phyloP scores from a whole-genome alignment of 2,113 vertebrate genomes.

The Clinocottus analis region DNA sequence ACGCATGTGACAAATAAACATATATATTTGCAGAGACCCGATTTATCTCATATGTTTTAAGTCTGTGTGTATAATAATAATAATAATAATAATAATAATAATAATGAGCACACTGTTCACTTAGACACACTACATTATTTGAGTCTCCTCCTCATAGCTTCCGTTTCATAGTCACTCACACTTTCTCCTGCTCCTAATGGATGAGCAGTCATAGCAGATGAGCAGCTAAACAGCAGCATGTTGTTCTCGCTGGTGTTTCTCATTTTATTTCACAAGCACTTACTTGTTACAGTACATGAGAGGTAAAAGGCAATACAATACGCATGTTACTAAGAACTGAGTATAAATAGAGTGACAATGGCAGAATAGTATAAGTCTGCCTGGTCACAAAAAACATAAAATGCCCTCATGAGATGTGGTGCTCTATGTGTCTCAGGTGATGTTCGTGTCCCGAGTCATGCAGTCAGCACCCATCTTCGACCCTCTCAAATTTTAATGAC shows the following conservation, averaged over 20 bases:
- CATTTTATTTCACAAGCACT: slow-evolving; percentile 73
- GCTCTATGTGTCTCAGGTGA: slow-evolving; percentile 10
- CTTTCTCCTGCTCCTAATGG: slow-evolving; percentile 48
- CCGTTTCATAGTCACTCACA: slow-evolving; percentile 41
- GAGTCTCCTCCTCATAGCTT: slow-evolving; percentile 22
- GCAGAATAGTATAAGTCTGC: not conserved
- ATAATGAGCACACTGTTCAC: slow-evolving; percentile 27
- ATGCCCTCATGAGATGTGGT: slow-evolving; percentile 57
- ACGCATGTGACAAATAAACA: slow-evolving; percentile 73
- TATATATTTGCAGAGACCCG: slow-evolving; percentile 52
- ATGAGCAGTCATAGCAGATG: slow-evolving; percentile 13
- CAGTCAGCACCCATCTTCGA: not conserved
- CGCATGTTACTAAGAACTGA: not conserved
- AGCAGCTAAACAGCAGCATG: slow-evolving; percentile 26
- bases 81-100: slow-evolving; percentile 9
- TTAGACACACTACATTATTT: slow-evolving; percentile 32
- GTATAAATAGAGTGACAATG: not conserved
- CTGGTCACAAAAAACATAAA: slow-evolving; percentile 7
- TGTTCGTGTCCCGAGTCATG: not conserved
- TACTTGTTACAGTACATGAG: slow-evolving; percentile 71
- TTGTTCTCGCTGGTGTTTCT: slow-evolving; percentile 14
- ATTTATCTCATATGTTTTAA: slow-evolving; percentile 25
- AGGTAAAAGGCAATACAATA: slow-evolving; percentile 76
- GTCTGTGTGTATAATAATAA: not conserved
- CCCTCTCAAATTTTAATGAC: slow-evolving; percentile 36